Evolutionary conservation across 2,797 vertebrate genomes (phyloP).

Genomic region (Lycodopsis pacificus): DNA sequence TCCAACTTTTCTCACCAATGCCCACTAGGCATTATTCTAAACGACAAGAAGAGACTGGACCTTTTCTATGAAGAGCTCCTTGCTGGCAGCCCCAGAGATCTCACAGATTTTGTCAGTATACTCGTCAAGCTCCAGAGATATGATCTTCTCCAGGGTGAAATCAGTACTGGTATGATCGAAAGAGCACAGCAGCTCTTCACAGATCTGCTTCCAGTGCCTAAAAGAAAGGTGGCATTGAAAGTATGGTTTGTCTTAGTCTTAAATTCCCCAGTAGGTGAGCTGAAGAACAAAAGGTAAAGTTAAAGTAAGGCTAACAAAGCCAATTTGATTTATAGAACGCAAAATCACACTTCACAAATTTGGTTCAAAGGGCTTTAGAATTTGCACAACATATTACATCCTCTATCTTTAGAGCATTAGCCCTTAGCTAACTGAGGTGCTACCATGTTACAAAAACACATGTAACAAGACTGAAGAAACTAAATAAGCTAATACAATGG

Average conservation of each 20-base stretch:
- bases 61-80: constrained; percentile 91
- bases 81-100: constrained; percentile 89
- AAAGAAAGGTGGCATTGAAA: constrained; percentile 19
- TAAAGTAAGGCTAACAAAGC: background rate
- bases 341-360: background rate
- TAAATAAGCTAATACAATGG: too few species aligned
- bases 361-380: background rate
- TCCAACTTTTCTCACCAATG: too few species aligned
- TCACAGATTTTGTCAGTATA: constrained; percentile 84
- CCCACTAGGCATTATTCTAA: background rate
- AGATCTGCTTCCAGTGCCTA: constrained; percentile 92
- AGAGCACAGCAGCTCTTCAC: constrained; percentile 81
- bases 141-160: constrained; percentile 87
- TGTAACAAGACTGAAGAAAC: background rate
- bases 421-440: background rate
- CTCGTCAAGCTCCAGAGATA: constrained; percentile 86
- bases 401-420: background rate
- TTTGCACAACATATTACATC: background rate
- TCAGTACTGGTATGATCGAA: constrained; percentile 85
- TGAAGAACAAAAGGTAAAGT: background rate
- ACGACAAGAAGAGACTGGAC: constrained; percentile 62
- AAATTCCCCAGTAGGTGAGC: background rate
- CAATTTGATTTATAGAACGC: background rate
- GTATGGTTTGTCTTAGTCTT: background rate
- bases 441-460: background rate